Evolutionary conservation across 2,113 vertebrate species (phyloP), one percentile per base, ranked within the genome.

Genomic region (Chaetops frenatus): DNA sequence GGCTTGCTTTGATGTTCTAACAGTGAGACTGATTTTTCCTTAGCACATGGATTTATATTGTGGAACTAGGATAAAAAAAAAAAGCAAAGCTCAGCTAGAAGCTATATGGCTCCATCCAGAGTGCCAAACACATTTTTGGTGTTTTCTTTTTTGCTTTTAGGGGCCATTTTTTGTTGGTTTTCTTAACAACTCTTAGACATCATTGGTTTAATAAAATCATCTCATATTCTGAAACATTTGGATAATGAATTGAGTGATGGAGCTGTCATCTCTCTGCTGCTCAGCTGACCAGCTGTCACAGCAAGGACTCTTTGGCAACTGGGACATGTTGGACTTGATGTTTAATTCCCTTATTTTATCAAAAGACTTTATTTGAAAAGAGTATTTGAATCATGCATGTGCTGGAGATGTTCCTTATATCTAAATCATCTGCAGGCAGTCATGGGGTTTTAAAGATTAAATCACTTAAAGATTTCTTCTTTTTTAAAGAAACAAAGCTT

Each of bases 331-430:
- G 53, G 60, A n/a, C 94, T 96, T 95, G 90, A 92, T 91, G 81
- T 88, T 94, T 92, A 57, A 92, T 95, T 92, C 87, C 66, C 66
- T 91, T 42, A 57, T 69, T 96, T 81, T 78, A 91, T 82, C 89
- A 83, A 91, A 91, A 90, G 58, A 15, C 17, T 94, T 80, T 6
- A 25, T 91, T 73, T 89, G 38, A 91, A 74, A 86, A 45, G 47
- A 71, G 13, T 15, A n/a, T 58, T 67, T 86, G 60, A 95, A 82
- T 91, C 90, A 86, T 87, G 50, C 66, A 85, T 70, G 70, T 70
- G 66, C 82, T 85, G 61, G 66, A 85, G 81, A 42, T 60, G 42
- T 35, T 81, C 77, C 72, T 94, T 35, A 7, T 51, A 58, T 61
- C 74, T 47, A 42, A 88, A 87, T 83, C 79, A 80, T 56, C 91